Base-by-base conservation (phyloP, 2,888 invertebrate species). In the Incurvaria masculella region DNA sequence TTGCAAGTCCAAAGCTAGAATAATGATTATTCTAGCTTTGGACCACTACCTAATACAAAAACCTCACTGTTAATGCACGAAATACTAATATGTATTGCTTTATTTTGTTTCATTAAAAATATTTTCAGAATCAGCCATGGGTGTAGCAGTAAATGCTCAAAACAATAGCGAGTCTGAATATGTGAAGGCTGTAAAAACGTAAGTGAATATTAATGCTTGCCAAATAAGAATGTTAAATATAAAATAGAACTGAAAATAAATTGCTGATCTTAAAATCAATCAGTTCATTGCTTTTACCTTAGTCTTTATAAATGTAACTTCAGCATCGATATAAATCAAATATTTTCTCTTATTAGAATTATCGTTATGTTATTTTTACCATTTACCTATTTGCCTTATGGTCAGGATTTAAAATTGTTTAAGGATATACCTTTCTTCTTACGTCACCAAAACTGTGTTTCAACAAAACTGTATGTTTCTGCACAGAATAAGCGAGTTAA, bases 81-180 rank as follows among this genome's bases (percentile, higher is more conserved):
- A 27, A 27, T 14, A 27, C 8, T 10, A 27, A 8, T 27, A 27
- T 8, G 27, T 27, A 27, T 10, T 10, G 14, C 14, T 27, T 27
- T 14, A 27, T 17, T 10, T 11, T 47, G 5, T 16, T 20, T 14
- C 27, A 46, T 39, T 33, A n/a, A 44, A 54, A 47, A 21, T 58
- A 65, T 48, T 68, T 78, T 48, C 72, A 89, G 93, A 94, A 72
- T 87, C 91, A 6, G 88, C 94, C 11, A 94, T 94, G 93, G 94
- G 93, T 1, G 82, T 85, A 10, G 80, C 82, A 21, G 72, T 91
- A 0, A 78, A 88, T 60, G 89, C 91, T 0, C 92, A 93, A 64
- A 71, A 72, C 5, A 72, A 87, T 59, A 73, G 75, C 6, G 80
- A 88, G 53, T 87, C 88, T 0, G 81, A 84, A 54, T 93, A 91